phyloP scores from a whole-genome alignment of 2,797 vertebrate genomes.

The Oreortyx pictus region DNA sequence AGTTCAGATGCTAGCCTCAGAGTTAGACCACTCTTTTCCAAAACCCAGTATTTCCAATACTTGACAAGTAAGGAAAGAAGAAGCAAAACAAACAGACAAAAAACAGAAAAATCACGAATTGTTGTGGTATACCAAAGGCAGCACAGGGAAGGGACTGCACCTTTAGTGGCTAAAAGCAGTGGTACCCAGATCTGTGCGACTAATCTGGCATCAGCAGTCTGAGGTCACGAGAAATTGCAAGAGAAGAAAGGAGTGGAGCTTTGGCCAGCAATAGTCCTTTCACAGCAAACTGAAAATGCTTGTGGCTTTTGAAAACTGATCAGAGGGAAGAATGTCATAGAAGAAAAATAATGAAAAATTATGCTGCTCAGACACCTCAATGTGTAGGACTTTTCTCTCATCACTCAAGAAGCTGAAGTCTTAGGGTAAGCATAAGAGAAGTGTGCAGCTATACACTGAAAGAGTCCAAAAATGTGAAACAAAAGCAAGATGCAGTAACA shows the following conservation, averaged over 20 bases:
- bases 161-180: neutral
- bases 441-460: neutral
- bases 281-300: neutral
- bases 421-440: neutral
- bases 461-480: neutral
- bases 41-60: neutral
- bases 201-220: neutral
- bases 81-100: neutral
- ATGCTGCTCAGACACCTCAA: neutral
- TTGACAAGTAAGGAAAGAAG: neutral
- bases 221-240: neutral
- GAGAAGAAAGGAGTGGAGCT: neutral
- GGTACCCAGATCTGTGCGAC: neutral
- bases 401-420: neutral
- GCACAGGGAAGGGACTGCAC: neutral
- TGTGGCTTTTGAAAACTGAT: neutral
- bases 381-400: neutral
- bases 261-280: neutral
- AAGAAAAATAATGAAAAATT: conserved; percentile 1
- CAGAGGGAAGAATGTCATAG: neutral
- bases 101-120: neutral
- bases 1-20: neutral
- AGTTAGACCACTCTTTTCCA: neutral
- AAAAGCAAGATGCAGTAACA: neutral
- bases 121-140: neutral